These are phyloP conservation scores for Melopsittacus undulatus DNA, from an alignment of 2,797 vertebrate genomes.

Conservation along the genomic window DNA sequence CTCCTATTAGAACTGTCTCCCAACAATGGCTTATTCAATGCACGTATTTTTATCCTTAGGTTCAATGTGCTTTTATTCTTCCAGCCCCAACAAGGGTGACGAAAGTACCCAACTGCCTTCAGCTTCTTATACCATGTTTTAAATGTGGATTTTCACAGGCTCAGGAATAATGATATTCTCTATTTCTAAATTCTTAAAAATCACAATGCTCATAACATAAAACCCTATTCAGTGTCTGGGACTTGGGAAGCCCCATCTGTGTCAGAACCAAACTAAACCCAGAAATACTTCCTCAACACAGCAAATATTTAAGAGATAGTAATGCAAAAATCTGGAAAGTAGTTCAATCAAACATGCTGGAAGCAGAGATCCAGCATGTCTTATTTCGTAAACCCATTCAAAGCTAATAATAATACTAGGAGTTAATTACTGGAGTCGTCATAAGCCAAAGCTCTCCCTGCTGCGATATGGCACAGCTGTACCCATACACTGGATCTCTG, in stretches of 20 bases:
- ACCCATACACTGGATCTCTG: not conserved
- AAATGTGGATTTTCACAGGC: not conserved
- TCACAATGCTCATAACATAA: not conserved
- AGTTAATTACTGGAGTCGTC: not conserved
- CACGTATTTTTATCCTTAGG: not conserved
- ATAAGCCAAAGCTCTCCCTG: not conserved
- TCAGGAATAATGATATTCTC: not conserved
- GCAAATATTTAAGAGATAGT: not conserved
- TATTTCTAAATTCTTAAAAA: not conserved
- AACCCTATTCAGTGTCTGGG: not conserved
- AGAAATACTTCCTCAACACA: not conserved
- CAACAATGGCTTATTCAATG: constrained; percentile 22
- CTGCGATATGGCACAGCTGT: accelerated
- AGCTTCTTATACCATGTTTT: not conserved
- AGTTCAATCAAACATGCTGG: not conserved
- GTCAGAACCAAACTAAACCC: not conserved
- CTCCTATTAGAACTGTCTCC: not conserved
- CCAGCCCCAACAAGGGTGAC: not conserved
- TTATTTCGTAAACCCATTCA: not conserved
- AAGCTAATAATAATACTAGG: not conserved
- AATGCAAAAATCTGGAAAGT: not conserved
- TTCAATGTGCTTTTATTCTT: not conserved
- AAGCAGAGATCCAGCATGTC: not conserved
- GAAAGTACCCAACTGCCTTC: not conserved
- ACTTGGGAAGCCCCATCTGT: not conserved